Conservation (phyloP, 2,888 invertebrate genomes). For the Diabrotica balteata region DNA sequence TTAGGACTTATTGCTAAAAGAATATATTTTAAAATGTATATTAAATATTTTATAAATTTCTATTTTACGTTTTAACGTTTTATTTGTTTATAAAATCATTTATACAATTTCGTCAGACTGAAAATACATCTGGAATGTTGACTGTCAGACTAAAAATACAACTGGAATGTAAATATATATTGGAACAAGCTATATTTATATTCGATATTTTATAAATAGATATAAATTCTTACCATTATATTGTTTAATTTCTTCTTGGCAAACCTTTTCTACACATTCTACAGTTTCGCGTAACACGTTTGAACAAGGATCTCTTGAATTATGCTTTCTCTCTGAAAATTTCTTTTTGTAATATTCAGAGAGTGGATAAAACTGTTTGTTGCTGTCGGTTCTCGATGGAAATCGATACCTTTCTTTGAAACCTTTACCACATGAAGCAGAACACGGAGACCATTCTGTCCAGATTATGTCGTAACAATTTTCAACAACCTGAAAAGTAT, state of each 20-base stretch:
- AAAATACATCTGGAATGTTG: too few relatives aligned
- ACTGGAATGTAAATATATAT: too few relatives aligned
- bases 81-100: too few relatives aligned
- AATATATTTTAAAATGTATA: too few relatives aligned
- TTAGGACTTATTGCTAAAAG: too few relatives aligned
- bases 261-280: conserved; percentile 55
- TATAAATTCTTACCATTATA: conserved; percentile 37
- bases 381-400: conserved; percentile 45
- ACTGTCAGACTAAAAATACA: too few relatives aligned
- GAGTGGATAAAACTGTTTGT: conserved; percentile 46
- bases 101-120: too few relatives aligned
- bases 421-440: conserved; percentile 80
- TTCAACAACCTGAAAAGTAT: conserved; percentile 18
- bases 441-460: conserved; percentile 85
- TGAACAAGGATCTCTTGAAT: conserved; percentile 59
- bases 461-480: conserved; percentile 73
- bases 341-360: conserved; percentile 44
- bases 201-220: not conserved
- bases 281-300: conserved; percentile 63
- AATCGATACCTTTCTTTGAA: conserved; percentile 68
- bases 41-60: too few relatives aligned
- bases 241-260: conserved; percentile 39
- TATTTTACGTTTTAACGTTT: too few relatives aligned
- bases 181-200: too few relatives aligned
- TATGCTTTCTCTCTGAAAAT: conserved; percentile 50